These are phyloP conservation scores for Subanguina moxae DNA, from an alignment of 1,140 invertebrate species.

Conservation along the genomic window DNA sequence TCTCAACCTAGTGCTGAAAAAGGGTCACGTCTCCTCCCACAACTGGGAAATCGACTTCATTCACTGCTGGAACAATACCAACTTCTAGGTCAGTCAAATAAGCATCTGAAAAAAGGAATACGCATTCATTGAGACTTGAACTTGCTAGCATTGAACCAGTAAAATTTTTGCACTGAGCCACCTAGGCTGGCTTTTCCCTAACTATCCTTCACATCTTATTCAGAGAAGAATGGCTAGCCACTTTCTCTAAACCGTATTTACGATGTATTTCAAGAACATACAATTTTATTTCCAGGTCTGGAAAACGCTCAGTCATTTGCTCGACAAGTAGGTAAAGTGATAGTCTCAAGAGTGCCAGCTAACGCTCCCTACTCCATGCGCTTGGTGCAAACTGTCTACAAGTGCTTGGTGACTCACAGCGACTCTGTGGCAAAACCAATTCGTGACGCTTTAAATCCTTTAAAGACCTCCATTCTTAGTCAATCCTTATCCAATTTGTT, in stretches of 20 bases:
- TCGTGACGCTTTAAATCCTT: slow-evolving; percentile 46
- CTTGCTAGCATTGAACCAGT: too few species aligned
- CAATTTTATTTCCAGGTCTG: slow-evolving; percentile 31
- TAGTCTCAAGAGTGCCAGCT: slow-evolving; percentile 36
- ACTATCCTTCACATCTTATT: too few species aligned
- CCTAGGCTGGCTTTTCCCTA: too few species aligned
- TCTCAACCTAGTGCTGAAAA: slow-evolving; percentile 28
- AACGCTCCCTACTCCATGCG: slow-evolving; percentile 46
- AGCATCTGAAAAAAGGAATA: not conserved
- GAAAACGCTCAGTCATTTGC: slow-evolving; percentile 45
- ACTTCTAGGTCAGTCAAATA: slow-evolving; percentile 39
- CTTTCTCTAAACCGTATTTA: too few species aligned
- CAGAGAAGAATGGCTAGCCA: too few species aligned
- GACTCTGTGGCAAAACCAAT: slow-evolving; percentile 37
- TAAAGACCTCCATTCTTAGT: slow-evolving; percentile 48
- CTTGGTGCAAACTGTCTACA: slow-evolving; percentile 45
- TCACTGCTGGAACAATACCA: slow-evolving; percentile 52
- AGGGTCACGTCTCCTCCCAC: slow-evolving; percentile 27
- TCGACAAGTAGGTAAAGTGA: slow-evolving; percentile 42
- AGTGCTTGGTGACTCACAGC: slow-evolving; percentile 39
- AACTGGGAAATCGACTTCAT: slow-evolving; percentile 41
- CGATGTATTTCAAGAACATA: too few species aligned
- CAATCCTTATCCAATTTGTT: slow-evolving; percentile 47
- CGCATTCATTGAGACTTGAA: not conserved
- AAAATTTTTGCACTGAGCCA: too few species aligned